Conservation (phyloP, 2,888 invertebrate species). For the Zygothrica quintamaculata region DNA sequence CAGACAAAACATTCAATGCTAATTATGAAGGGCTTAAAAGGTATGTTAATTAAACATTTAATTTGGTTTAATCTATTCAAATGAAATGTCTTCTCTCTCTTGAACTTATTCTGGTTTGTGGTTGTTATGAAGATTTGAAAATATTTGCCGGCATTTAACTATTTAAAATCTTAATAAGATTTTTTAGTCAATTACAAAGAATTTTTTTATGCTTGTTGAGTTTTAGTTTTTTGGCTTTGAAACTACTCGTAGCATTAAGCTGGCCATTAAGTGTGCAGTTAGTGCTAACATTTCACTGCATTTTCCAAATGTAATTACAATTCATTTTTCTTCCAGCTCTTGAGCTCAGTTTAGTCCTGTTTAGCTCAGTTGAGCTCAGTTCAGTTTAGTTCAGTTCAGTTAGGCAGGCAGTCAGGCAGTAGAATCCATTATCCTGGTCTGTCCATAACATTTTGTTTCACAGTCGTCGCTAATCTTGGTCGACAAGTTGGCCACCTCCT, state of each 20-base stretch:
- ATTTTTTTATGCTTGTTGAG: constrained; percentile 13
- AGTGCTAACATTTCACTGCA: constrained; percentile 37
- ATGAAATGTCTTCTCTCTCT: no score
- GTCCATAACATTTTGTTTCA: constrained; percentile 78
- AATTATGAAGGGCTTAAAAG: constrained; percentile 11
- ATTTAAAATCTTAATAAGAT: constrained; percentile 22
- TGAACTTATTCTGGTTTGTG: no score
- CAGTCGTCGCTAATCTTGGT: constrained; percentile 71
- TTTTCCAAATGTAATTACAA: constrained; percentile 56
- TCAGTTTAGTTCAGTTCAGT: constrained; percentile 14
- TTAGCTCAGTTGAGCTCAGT: no score
- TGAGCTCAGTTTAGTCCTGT: no score
- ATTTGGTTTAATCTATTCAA: no score
- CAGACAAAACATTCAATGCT: constrained; percentile 13
- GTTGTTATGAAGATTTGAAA: no score
- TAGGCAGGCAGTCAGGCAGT: constrained; percentile 1
- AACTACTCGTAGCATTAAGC: constrained; percentile 17
- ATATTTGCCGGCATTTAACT: no score
- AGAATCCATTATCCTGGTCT: constrained; percentile 69
- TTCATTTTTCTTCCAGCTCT: constrained; percentile 47
- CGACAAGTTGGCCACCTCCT: constrained; percentile 61
- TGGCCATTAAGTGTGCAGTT: constrained; percentile 28
- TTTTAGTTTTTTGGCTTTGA: not conserved
- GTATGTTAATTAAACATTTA: constrained; percentile 21
- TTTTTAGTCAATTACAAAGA: constrained; percentile 8